phyloP scores from a whole-genome alignment of 2,888 invertebrate species.

The Lepas anatifera region DNA sequence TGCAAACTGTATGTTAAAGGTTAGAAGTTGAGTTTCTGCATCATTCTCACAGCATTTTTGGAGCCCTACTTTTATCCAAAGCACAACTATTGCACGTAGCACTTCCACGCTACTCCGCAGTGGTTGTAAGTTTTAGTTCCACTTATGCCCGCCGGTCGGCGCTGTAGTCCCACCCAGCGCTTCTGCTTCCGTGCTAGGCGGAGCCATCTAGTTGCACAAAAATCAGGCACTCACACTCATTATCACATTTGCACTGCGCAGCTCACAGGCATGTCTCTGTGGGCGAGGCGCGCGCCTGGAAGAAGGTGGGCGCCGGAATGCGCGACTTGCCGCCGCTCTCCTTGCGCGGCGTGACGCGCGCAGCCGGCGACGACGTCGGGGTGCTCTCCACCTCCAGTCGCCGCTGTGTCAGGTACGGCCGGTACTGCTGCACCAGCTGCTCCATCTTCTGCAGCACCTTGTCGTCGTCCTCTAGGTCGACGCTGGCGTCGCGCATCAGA shows the following conservation, averaged over 20 bases:
- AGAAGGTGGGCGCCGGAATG: constrained; percentile 1
- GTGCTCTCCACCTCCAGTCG: not conserved
- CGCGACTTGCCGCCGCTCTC: not conserved
- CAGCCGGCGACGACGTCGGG: not conserved
- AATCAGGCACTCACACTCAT: constrained; percentile 3
- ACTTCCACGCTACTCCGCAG: not conserved
- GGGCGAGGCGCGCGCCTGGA: constrained; percentile 5
- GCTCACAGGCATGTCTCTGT: constrained; percentile 2
- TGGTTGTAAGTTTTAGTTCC: not conserved
- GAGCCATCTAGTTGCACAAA: not conserved
- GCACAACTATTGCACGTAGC: constrained; percentile 3
- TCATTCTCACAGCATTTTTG: too few species aligned
- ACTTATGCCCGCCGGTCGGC: not conserved
- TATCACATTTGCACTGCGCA: not conserved
- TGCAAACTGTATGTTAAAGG: too few species aligned
- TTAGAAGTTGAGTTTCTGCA: too few species aligned
- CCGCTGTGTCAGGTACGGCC: not conserved
- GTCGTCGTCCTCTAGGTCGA: not conserved
- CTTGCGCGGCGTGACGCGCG: not conserved
- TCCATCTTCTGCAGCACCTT: constrained; percentile 5
- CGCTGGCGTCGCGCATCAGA: not conserved
- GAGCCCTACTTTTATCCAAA: too few species aligned
- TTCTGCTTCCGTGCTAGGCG: too few species aligned
- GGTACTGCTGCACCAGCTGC: not conserved
- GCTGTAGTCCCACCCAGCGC: too few species aligned